Base-by-base conservation (phyloP, 2,888 invertebrate genomes). In the Trachelus iudaicus region DNA sequence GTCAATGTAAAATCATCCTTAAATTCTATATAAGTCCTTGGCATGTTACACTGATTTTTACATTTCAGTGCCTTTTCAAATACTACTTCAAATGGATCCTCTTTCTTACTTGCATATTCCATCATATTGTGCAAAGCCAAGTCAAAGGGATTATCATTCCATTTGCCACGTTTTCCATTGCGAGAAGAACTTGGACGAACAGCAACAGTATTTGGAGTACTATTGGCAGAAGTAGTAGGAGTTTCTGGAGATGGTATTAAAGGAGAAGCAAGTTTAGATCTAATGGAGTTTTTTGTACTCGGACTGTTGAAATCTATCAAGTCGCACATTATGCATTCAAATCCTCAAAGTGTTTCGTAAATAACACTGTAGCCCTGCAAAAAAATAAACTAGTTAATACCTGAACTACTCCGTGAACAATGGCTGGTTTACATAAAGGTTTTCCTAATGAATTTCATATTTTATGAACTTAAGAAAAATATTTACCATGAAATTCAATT, bases 81-180 rank as follows among this genome's bases (percentile, higher is more conserved):
- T 31, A 86, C 87, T 4, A 85, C 80, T 73, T 91, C 91, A 73
- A 91, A 91, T 0, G 91, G 91, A 83, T 91, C 91, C 30, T 87
- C 86, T 11, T 85, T 86, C 69, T 89, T 90, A 11, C 85, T 85
- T 12, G 85, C 84, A 33, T 89, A 90, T 34, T 90, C 90, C 4
- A 85, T 85, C 11, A 86, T 88, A 76, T 90, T 86, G 34, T 86
- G 83, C 23, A 88, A 81, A 0, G 87, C 86, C 77, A 80, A 82
- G 77, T 91, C 91, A 77, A 91, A 91, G 0, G 91, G 91, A 85
- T 91, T 91, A 74, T 90, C 89, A 6, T 87, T 88, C 1, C 87
- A 80, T 31, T 85, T 85, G n/a, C 83, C 84, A n/a, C 85, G 85
- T 76, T 85, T 85, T 31, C 75, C 82, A 31, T 30, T 40, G 56